Conservation (phyloP, 2,888 invertebrate genomes). For the Tineola bisselliella region DNA sequence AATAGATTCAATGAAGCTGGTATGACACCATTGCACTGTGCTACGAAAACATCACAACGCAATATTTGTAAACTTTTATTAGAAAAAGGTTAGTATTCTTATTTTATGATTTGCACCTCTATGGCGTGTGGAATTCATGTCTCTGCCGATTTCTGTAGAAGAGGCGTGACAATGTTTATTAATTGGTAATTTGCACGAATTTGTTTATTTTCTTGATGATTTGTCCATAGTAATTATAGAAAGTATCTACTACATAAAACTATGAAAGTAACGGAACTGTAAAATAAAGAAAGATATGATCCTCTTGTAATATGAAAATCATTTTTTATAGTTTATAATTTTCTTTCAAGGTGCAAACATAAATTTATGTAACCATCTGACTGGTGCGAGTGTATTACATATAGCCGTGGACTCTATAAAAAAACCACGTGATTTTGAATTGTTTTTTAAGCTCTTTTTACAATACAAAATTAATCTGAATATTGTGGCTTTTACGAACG, state of each 20-base stretch:
- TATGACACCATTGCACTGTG: constrained; percentile 74
- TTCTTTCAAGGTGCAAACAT: constrained; percentile 59
- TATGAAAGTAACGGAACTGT: too few relatives aligned
- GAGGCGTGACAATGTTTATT: too few relatives aligned
- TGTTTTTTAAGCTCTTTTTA: constrained; percentile 56
- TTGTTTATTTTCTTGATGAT: too few relatives aligned
- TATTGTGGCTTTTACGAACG: constrained; percentile 50
- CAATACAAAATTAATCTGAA: constrained; percentile 56
- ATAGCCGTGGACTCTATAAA: constrained; percentile 68
- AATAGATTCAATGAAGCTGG: constrained; percentile 73
- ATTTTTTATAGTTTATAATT: not conserved
- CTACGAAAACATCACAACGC: constrained; percentile 57
- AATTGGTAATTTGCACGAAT: too few relatives aligned
- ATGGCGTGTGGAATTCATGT: too few relatives aligned
- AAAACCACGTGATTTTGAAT: constrained; percentile 57
- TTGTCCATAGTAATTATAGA: too few relatives aligned
- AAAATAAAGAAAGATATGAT: not conserved
- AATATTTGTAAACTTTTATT: constrained; percentile 63
- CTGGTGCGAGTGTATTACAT: constrained; percentile 69
- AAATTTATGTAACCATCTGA: constrained; percentile 60
- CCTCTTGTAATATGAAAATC: not conserved
- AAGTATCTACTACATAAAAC: too few relatives aligned
- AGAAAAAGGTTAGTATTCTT: constrained; percentile 52
- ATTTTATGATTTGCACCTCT: too few relatives aligned
- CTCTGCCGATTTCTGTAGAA: too few relatives aligned